Evolutionary conservation across 2,888 invertebrate species (phyloP), one percentile per base, ranked within the genome.

Genomic region (Galeopsomyia nigrocyanea): DNA sequence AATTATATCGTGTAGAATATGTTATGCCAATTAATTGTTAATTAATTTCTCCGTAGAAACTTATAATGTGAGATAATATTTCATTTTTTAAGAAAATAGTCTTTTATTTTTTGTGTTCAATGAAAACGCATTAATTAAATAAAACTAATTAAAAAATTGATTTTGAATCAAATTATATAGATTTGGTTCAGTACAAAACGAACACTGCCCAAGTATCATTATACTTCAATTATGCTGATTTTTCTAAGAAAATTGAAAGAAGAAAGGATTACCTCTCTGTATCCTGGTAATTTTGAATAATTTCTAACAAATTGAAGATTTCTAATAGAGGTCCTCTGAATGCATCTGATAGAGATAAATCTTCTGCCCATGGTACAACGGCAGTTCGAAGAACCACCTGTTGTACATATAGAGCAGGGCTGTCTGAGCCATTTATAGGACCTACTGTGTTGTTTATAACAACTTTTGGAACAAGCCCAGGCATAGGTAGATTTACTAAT

Each of bases 291-390:
- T 96, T 95, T 80, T 94, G 91, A 76, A 98, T 91, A 71, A 93
- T 90, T 87, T 97, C 95, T 66, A 96, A 86, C 76, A 98, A 88
- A 83, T 95, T 92, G 88, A 98, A 98, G 22, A 94, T 93, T 88
- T 96, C 95, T 81, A 94, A 93, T 0, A 98, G 88, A 2, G 98
- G 97, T 7, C 94, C 96, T 80, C 97, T 90, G 86, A 97, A 96
- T 57, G 97, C 97, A 89, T 98, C 98, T 84, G 94, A 93, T 80
- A 96, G 88, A 78, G 92, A 91, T 78, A 97, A 88, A 79, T 94
- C 93, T 75, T 91, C 90, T 70, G 91, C 91, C 97, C 97, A 98
- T 69, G 97, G 97, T 75, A 94, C 89, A 13, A 98, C 95, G 73
- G 95, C 93, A 77, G 90, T 88, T 81, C 91, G 90, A 81, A 94